Evolutionary conservation across 2,888 invertebrate genomes (phyloP), one percentile per base, ranked within the genome.

Genomic region (Orchestes rusci): DNA sequence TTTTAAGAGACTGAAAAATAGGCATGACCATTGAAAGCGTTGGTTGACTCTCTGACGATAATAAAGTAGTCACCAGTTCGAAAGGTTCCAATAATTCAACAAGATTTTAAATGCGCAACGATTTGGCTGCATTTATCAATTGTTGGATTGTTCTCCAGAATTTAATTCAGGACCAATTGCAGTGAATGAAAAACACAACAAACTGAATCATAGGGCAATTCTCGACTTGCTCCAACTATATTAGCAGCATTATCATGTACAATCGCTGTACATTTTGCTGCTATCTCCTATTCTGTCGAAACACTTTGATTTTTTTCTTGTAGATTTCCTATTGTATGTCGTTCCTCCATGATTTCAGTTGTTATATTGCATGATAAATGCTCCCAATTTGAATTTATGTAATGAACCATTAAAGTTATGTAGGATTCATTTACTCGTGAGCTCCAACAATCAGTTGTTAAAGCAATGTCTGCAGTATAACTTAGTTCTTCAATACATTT

Each of bases 191-290:
- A 50, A 50, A 52, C 50, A 39, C 59, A 59, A 16, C 50, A 53
- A 18, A 58, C 43, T 17, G 53, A 48, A 27, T 47, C 38, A 42
- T 16, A 50, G 2, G 46, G 40, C 12, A 39, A 40, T 20, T 32
- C 12, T 46, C 41, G 40, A 5, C 43, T 40, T 18, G 55, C 54
- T 28, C 32, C 40, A 29, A 51, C 50, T 27, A 58, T 58, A 49
- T 58, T 59, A 4, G 48, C 34, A 34, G 57, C 58, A 46, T 59
- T 58, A 42, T 58, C 56, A 39, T 56, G 55, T 2, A 58, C 52
- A 27, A 53, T 46, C 29, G 54, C 54, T 15, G 39, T 19, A 29
- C 51, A 34, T 53, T 56, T 52, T 4, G 51, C 42, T 31, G 8
- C 10, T 4, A 58, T 48, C 15, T 32, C 45, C 53, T 52, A 58